These are phyloP conservation scores for Eupithecia centaureata DNA, from an alignment of 2,888 invertebrate genomes.

Conservation along the genomic window DNA sequence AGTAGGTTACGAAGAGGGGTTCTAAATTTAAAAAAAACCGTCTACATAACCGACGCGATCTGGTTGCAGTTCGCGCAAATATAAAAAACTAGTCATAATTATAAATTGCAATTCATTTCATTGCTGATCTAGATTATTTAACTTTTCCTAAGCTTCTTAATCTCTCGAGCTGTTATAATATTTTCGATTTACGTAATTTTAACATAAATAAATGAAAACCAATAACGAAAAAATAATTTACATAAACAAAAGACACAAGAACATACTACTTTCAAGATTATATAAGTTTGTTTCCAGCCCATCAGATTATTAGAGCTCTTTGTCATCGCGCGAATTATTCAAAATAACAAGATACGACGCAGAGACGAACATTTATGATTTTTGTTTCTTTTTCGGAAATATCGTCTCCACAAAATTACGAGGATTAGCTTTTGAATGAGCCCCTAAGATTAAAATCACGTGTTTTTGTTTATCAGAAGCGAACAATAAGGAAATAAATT, in stretches of 20 bases:
- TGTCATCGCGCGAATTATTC: constrained; percentile 38
- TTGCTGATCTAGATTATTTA: not conserved
- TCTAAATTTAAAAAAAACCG: no score
- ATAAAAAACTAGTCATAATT: not conserved
- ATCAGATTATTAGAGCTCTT: constrained; percentile 34
- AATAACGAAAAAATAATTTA: not conserved
- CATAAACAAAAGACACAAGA: not conserved
- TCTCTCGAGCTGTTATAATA: not conserved
- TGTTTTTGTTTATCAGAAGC: not conserved
- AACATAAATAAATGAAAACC: no score
- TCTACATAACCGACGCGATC: no score
- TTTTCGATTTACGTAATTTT: not conserved
- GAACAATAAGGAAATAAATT: no score
- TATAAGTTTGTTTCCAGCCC: constrained; percentile 2
- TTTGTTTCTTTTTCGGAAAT: constrained; percentile 49
- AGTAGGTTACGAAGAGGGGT: no score
- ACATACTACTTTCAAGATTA: not conserved
- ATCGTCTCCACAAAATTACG: constrained; percentile 29
- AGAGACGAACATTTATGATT: constrained; percentile 46
- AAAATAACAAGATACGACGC: constrained; percentile 43
- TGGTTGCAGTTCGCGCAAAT: no score
- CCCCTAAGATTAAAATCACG: not conserved
- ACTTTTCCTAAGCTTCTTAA: not conserved
- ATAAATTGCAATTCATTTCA: not conserved
- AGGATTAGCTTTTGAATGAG: constrained; percentile 1